These are phyloP conservation scores for Idaea dimidiata DNA, from an alignment of 2,888 invertebrate species.

Conservation along the genomic window DNA sequence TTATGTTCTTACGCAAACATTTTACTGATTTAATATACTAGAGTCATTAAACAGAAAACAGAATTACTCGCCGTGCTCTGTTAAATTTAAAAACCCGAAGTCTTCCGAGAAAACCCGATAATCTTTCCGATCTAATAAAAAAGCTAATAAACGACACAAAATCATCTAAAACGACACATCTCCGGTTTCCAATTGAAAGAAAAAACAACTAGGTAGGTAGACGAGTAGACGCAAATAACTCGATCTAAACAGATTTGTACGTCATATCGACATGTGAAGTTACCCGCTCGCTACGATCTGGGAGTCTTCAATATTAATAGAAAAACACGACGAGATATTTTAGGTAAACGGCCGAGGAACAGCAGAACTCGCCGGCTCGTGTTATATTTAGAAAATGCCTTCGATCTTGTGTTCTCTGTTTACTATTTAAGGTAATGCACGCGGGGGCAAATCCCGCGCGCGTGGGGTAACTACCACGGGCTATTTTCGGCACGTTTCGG, in stretches of 20 bases:
- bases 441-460: conserved; percentile 57
- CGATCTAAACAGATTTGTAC: background rate
- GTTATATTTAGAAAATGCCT: conserved; percentile 72
- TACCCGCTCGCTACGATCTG: conserved; percentile 37
- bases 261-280: background rate
- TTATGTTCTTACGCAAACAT: background rate
- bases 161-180: conserved; percentile 11
- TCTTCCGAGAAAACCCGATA: background rate
- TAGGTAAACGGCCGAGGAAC: conserved; percentile 38
- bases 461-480: conserved; percentile 50
- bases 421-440: conserved; percentile 77
- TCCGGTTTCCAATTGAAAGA: conserved; percentile 18
- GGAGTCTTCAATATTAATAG: conserved; percentile 55
- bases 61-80: background rate
- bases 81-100: background rate
- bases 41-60: background rate
- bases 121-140: background rate
- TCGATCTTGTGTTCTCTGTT: conserved; percentile 44
- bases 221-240: background rate
- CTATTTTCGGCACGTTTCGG: background rate
- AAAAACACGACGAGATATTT: conserved; percentile 42
- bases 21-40: background rate
- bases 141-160: background rate
- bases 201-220: conserved; percentile 7
- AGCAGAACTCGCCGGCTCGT: conserved; percentile 32